Base-by-base conservation (phyloP, 2,888 invertebrate species). In the Ptychoptera albimana region DNA sequence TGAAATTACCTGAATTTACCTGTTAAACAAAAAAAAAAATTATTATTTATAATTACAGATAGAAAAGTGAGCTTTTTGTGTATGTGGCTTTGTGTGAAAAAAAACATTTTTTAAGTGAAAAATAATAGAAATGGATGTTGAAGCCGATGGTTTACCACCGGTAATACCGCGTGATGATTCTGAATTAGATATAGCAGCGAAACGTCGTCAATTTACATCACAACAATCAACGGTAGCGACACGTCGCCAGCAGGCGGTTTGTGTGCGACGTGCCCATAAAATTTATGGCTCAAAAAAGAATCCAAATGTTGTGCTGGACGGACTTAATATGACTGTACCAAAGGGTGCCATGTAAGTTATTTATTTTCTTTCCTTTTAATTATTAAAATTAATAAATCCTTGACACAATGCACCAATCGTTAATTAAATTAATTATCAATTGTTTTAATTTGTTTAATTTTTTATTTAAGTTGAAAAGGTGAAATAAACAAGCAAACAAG, bases 321-420 rank as follows among this genome's bases (percentile, higher is more conserved):
- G 85, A 16, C 72, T 93, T 44, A 87, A 87, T 58, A 87, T 93
- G 84, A 89, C 88, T 13, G 92, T 93, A 37, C 82, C 88, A 15
- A 87, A 88, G 60, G 89, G 89, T 43, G 69, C 81, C 39, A 88
- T 88, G 87, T 87, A 69, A 79, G 82, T 77, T 49, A 43, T 45
- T 32, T 49, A 45, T n/a, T 23, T 5, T 23, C 7, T 23, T 14
- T n/a, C 4, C 2, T 13, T 13, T 36, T 13, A 12, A 13, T 8
- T 12, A 36, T 12, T 4, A 12, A 23, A 23, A 23, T 23, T 23
- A 23, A 23, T 23, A 5, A 23, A 23, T 7, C 23, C 23, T 23
- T 7, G 23, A 7, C 23, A 23, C 23, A 7, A 5, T 23, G 7
- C 23, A 7, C 7, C 7, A 23, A 23, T 23, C 7, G 7, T 23